Evolutionary conservation across 2,113 vertebrate species (phyloP).

Genomic region (Bos taurus): DNA sequence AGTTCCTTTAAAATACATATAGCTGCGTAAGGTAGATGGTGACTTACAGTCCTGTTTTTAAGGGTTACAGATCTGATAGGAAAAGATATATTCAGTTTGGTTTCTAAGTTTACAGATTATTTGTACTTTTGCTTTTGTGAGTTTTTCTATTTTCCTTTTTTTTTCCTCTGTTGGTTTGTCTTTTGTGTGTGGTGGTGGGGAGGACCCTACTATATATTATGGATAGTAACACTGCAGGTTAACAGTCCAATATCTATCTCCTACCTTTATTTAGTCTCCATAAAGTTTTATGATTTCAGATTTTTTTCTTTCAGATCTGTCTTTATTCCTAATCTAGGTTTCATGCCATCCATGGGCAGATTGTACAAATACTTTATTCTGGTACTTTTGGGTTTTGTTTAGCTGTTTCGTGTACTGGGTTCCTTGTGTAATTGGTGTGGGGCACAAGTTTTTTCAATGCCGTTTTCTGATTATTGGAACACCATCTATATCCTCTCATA

Average conservation of each 20-base stretch:
- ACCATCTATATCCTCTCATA: background rate
- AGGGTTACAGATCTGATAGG: background rate
- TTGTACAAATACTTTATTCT: background rate
- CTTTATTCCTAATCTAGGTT: background rate
- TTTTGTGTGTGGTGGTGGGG: background rate
- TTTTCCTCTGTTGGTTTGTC: background rate
- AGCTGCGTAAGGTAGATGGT: background rate
- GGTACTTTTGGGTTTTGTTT: background rate
- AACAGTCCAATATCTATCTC: background rate
- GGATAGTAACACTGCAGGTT: background rate
- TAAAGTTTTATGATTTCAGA: background rate
- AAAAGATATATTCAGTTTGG: background rate
- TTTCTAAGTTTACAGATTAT: background rate
- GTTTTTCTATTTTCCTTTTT: background rate
- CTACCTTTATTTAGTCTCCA: background rate
- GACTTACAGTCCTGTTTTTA: background rate
- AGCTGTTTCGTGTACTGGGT: background rate
- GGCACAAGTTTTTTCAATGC: background rate
- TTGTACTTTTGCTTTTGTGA: background rate
- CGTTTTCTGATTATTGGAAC: background rate
- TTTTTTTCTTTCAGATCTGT: background rate
- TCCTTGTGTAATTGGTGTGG: background rate
- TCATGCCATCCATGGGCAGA: background rate
- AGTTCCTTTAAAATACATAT: background rate
- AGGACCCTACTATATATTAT: background rate